A percentile compares a stretch with the other conserved stretches of the same genome.
Conservation (phyloP, 2,888 invertebrate genomes). For the Aquatica leii region DNA sequence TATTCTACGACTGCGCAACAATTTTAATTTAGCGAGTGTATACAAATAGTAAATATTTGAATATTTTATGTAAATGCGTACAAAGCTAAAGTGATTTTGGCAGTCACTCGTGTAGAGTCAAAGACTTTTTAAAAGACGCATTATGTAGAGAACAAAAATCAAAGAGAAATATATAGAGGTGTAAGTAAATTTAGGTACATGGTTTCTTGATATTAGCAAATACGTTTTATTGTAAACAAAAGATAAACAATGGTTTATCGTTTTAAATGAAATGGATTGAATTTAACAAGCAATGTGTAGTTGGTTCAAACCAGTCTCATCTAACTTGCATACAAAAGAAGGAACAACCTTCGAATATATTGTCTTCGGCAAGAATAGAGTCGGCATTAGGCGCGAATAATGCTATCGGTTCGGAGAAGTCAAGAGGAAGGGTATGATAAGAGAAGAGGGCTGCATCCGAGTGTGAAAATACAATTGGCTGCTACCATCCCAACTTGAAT, state of each 20-base stretch:
- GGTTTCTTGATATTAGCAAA: too few relatives aligned
- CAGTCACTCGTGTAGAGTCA: too few relatives aligned
- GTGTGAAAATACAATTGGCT: slow-evolving; percentile 39
- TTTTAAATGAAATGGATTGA: slow-evolving; percentile 20
- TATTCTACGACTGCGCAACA: too few relatives aligned
- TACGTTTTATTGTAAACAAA: too few relatives aligned
- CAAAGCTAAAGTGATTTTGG: too few relatives aligned
- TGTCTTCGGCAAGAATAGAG: slow-evolving; percentile 42
- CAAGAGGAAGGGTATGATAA: slow-evolving; percentile 47
- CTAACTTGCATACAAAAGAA: slow-evolving; percentile 13
- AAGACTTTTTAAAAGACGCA: too few relatives aligned
- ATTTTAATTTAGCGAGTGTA: too few relatives aligned
- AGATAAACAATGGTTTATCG: slow-evolving; percentile 6
- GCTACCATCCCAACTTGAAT: slow-evolving; percentile 24
- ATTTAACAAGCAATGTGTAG: slow-evolving; percentile 23
- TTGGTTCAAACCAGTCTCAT: slow-evolving; percentile 16
- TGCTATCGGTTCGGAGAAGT: slow-evolving; percentile 45
- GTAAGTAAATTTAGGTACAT: too few relatives aligned
- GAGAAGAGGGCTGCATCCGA: slow-evolving; percentile 38
- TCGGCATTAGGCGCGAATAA: slow-evolving; percentile 44
- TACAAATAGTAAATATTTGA: too few relatives aligned
- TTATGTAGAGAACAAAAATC: too few relatives aligned
- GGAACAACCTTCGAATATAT: slow-evolving; percentile 42
- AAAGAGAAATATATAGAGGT: too few relatives aligned
- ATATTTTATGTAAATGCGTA: too few relatives aligned